Conservation (phyloP, 2,888 invertebrate species). For the Drosophila sordidula region DNA sequence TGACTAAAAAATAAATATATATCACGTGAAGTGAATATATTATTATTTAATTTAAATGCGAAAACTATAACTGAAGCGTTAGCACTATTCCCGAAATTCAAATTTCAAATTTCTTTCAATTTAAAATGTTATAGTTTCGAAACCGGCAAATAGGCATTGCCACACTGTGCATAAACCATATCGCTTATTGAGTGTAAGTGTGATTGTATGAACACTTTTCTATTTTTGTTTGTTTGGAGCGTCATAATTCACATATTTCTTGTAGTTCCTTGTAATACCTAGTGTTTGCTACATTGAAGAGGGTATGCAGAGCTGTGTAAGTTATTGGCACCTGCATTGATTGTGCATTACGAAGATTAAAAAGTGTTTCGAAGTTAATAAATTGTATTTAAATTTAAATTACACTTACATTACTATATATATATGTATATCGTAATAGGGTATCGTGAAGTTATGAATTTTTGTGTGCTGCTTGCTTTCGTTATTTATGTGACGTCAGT, state of each 20-base stretch:
- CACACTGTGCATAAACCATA: conserved; percentile 15
- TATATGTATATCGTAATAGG: neutral
- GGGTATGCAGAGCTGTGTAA: too few relatives aligned
- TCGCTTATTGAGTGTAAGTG: neutral
- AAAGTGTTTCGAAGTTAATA: neutral
- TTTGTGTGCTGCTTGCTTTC: neutral
- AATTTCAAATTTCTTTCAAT: too few relatives aligned
- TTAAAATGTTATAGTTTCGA: neutral
- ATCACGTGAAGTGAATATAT: too few relatives aligned
- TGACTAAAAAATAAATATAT: too few relatives aligned
- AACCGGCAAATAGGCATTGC: neutral
- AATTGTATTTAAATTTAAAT: too few relatives aligned
- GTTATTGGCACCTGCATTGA: neutral
- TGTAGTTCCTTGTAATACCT: conserved; percentile 2
- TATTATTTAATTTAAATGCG: too few relatives aligned
- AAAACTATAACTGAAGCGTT: too few relatives aligned
- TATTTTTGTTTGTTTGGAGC: conserved; percentile 18
- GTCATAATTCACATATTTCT: conserved; percentile 16
- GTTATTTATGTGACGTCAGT: conserved; percentile 18
- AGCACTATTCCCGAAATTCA: too few relatives aligned
- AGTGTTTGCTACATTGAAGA: neutral
- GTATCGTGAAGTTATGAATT: neutral
- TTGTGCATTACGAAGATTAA: neutral
- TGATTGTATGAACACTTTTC: neutral
- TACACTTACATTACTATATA: too few relatives aligned